Conservation (phyloP, 1,140 invertebrate species). For the Calliphora vicina region DNA sequence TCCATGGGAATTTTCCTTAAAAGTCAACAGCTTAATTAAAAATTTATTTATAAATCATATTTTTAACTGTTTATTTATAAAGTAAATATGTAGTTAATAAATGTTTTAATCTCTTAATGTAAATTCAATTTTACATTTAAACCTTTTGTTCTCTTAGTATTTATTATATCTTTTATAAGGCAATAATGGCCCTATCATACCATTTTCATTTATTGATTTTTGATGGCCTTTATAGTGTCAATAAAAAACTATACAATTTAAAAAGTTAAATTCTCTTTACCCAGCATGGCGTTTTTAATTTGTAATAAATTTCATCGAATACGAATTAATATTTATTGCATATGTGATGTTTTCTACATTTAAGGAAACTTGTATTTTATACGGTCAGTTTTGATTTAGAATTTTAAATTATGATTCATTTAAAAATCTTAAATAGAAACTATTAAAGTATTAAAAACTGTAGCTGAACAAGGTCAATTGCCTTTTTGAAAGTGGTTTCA, state of each 20-base stretch:
- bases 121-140: no score
- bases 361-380: not conserved
- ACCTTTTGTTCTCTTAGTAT: no score
- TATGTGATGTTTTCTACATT: not conserved
- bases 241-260: no score
- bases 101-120: no score
- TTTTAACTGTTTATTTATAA: no score
- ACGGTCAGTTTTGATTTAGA: no score
- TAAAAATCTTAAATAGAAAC: not conserved
- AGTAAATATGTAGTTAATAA: no score
- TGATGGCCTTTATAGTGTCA: not conserved
- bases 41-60: no score
- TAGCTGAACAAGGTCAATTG: no score
- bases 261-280: not conserved
- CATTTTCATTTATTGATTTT: not conserved
- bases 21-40: no score
- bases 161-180: not conserved
- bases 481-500: no score
- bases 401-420: not conserved
- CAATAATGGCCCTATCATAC: not conserved
- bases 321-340: not conserved
- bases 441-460: not conserved
- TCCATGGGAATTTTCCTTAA: no score
- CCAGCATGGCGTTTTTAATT: constrained; percentile 1
- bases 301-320: not conserved